Evolutionary conservation across 2,888 invertebrate genomes (phyloP).

Genomic region (Dorcus hopei): DNA sequence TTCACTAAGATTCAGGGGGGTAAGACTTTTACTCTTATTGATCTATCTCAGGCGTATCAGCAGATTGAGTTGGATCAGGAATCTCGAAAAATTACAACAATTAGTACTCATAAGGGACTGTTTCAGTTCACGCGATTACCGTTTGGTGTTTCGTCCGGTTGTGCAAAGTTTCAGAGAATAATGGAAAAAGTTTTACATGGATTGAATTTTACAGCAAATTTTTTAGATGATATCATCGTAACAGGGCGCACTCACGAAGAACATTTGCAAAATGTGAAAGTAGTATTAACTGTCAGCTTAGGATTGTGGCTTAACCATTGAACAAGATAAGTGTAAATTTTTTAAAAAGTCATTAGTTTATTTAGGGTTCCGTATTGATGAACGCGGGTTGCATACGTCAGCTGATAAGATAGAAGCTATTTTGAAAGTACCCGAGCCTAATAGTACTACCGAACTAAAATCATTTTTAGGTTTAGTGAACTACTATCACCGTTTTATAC

Average conservation of each 20-base stretch:
- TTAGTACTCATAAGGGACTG: constrained; percentile 21
- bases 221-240: constrained; percentile 19
- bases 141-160: constrained; percentile 19
- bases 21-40: constrained; percentile 18
- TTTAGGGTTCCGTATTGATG: constrained; percentile 20
- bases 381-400: constrained; percentile 16
- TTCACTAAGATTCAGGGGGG: constrained; percentile 17
- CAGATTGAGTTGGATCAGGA: constrained; percentile 14
- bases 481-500: constrained; percentile 23
- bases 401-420: constrained; percentile 22
- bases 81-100: constrained; percentile 14
- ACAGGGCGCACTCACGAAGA: background rate
- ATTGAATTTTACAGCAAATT: constrained; percentile 10
- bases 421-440: constrained; percentile 11
- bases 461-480: constrained; percentile 22
- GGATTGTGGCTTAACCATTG: constrained; percentile 16
- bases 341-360: constrained; percentile 19
- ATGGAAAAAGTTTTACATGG: constrained; percentile 19
- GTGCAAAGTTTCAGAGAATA: constrained; percentile 19
- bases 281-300: constrained; percentile 16
- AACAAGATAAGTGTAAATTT: constrained; percentile 21
- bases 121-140: constrained; percentile 18
- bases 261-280: background rate
- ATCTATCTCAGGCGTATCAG: constrained; percentile 20
- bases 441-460: constrained; percentile 18